Evolutionary conservation across 2,888 invertebrate species (phyloP).

Genomic region (Eurytoma californica): DNA sequence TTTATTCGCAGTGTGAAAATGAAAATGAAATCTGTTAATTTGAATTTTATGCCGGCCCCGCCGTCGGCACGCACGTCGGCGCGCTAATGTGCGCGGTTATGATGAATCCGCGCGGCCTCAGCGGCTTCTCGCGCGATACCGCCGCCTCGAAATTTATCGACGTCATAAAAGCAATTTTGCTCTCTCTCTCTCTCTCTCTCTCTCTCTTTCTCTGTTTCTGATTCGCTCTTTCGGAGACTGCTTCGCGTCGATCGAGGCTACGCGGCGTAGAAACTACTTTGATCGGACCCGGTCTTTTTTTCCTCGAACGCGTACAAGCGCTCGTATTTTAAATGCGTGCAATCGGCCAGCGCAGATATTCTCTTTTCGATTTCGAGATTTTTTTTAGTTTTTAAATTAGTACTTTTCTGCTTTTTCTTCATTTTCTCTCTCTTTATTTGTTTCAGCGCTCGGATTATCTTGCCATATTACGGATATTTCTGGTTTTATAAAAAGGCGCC

Average conservation of each 20-base stretch:
- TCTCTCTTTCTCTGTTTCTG: background rate
- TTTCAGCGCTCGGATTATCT: too few species aligned
- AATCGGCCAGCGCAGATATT: background rate
- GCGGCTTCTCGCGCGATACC: constrained; percentile 39
- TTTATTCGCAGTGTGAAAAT: constrained; percentile 54
- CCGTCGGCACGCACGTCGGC: background rate
- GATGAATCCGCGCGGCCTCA: constrained; percentile 29
- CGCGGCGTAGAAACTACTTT: constrained; percentile 40
- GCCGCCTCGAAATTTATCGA: constrained; percentile 50
- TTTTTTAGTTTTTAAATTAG: too few species aligned
- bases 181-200: constrained; percentile 17
- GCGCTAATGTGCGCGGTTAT: background rate
- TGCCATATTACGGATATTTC: too few species aligned
- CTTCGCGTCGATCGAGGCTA: background rate
- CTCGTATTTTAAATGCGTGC: constrained; percentile 50
- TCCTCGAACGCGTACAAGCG: constrained; percentile 38
- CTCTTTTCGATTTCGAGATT: constrained; percentile 5
- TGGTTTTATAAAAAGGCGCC: too few species aligned
- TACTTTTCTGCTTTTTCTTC: background rate
- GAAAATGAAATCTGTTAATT: constrained; percentile 52
- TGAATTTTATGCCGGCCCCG: constrained; percentile 37
- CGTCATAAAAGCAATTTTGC: constrained; percentile 50
- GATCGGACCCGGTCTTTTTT: constrained; percentile 44
- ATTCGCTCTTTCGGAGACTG: background rate
- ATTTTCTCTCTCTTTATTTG: background rate